These are phyloP conservation scores for Petrosia ficiformis DNA, from an alignment of 37 sponge, comb jelly and placozoan genomes.

Conservation along the genomic window DNA sequence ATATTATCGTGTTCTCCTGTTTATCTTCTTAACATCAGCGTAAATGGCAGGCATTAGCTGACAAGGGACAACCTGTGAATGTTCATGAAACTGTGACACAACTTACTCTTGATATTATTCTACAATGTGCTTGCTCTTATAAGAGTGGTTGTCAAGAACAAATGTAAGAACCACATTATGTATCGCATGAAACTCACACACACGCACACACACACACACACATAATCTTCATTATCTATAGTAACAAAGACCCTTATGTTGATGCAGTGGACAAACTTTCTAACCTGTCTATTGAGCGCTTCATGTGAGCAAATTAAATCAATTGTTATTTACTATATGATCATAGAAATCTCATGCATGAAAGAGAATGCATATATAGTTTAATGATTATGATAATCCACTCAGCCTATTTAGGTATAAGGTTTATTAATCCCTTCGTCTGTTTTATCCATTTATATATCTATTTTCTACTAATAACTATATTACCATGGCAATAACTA, in stretches of 20 bases:
- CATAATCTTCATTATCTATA: not conserved
- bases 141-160: constrained; percentile 69
- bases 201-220: not conserved
- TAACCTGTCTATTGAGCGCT: constrained; percentile 9
- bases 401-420: not conserved
- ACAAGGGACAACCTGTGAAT: constrained; percentile 22
- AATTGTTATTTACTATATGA: not conserved
- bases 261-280: constrained; percentile 37
- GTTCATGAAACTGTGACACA: constrained; percentile 43
- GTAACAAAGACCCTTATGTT: constrained; percentile 31
- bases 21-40: not conserved
- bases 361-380: no score
- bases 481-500: no score
- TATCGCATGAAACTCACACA: not conserved
- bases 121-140: constrained; percentile 71
- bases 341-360: not conserved
- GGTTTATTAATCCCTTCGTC: no score
- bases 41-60: constrained; percentile 28
- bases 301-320: constrained; percentile 12
- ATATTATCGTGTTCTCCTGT: no score
- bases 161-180: not conserved
- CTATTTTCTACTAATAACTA: no score
- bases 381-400: no score
- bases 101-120: constrained; percentile 68
- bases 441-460: no score